Base-by-base conservation (phyloP, 2,888 invertebrate genomes). In the Athalia circularis region DNA sequence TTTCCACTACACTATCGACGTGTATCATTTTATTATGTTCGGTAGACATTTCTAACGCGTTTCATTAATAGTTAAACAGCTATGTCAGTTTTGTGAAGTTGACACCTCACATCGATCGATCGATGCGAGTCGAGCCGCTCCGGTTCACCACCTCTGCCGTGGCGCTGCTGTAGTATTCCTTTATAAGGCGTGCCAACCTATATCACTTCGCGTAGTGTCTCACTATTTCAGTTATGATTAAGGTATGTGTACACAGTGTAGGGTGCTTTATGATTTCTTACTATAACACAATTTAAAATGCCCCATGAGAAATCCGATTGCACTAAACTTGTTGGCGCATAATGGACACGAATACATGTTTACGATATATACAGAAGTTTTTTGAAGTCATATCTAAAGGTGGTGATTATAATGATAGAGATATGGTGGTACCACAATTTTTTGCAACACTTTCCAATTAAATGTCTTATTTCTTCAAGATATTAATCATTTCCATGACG, bases 221-320 rank as follows among this genome's bases (percentile, higher is more conserved):
- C n/a, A n/a, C n/a, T n/a, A n/a, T n/a, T n/a, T n/a, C n/a, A n/a
- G n/a, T n/a, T n/a, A n/a, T n/a, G n/a, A n/a, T n/a, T n/a, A n/a
- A n/a, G n/a, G n/a, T n/a, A n/a, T n/a, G n/a, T 80, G 65, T 52
- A 43, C 74, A 57, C 82, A 82, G 48, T 62, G 68, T 77, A 79
- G 52, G 65, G 59, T 7, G 70, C 65, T 52, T 54, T 11, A 72
- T 59, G 54, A n/a, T 8, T 48, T 48, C 6, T 65, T 59, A 59
- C 47, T 65, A 77, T 79, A 77, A 15, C 61, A 75, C 70, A 43
- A 65, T 67, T 67, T 50, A n/a, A 77, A 62, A 64, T 80, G 81
- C 13, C 11, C 48, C 15, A 61, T 65, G 29, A 81, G 78, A 4
- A 54, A 64, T 47, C 57, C 77, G n/a, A 61, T 50, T 11, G 74